Base-by-base conservation (phyloP, 2,797 vertebrate genomes). In the Meda fulgida region DNA sequence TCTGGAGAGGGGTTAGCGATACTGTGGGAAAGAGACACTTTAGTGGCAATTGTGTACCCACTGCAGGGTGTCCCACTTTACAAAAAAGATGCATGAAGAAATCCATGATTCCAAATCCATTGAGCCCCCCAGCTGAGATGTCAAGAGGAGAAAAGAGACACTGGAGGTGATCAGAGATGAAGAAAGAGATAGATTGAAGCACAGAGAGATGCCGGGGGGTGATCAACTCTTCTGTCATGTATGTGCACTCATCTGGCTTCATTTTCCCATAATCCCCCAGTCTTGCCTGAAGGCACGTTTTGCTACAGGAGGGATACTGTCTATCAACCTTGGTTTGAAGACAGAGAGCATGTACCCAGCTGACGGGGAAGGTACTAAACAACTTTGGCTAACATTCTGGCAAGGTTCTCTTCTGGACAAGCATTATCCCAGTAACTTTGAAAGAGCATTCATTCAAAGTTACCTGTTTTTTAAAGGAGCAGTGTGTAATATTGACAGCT, bases 221-320 rank as follows among this genome's bases (percentile, higher is more conserved):
- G 83, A 79, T 84, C 83, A 84, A 16, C 53, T 78, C 76, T 48
- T 89, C 87, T 91, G 89, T 92, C 92, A 91, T 81, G 86, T 91
- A 91, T 93, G 91, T 91, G 90, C 92, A 91, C 85, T 90, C 89
- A 91, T 93, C 92, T 91, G 92, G 89, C 91, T 91, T 92, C 91
- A 93, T 94, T 95, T 78, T 93, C 91, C 87, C 89, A 89, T 90
- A 82, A 94, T 95, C 89, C 92, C 26, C 84, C 88, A 40, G 79
- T 87, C 86, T 81, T 88, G 89, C 92, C 88, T 83, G 85, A 60
- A 90, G 90, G 89, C 93, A 94, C 92, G 92, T 93, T 89, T 93
- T 92, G 46, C 92, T 89, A 91, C 91, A 93, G 92, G 93, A 94
- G 92, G 88, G 89, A 86, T 90, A 79, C 19, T 92, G 93, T 94